These are phyloP conservation scores for Cheilosia impressa DNA, from an alignment of 2,888 invertebrate genomes.

Conservation along the genomic window DNA sequence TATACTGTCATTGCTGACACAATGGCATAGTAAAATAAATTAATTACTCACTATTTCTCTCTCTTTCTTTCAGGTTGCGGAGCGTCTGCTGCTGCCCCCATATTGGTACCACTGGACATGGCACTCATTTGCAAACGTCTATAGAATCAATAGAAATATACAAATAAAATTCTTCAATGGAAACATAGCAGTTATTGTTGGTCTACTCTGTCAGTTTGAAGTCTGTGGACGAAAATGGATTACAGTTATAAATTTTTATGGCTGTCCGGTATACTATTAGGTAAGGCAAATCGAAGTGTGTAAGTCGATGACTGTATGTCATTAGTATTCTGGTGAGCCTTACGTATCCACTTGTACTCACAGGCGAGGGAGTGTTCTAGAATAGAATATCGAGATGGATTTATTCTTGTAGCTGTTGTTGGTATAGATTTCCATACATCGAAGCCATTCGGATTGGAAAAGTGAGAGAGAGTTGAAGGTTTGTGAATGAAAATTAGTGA, in stretches of 20 bases:
- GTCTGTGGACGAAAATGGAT: slow-evolving; percentile 81
- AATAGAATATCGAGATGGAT: slow-evolving; percentile 32
- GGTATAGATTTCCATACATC: slow-evolving; percentile 21
- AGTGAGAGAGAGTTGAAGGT: slow-evolving; percentile 57
- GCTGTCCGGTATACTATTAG: slow-evolving; percentile 82
- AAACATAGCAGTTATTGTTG: slow-evolving; percentile 76
- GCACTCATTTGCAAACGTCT: slow-evolving; percentile 68
- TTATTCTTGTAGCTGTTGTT: neutral
- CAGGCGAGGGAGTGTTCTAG: slow-evolving; percentile 42
- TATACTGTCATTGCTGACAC: slow-evolving; percentile 52
- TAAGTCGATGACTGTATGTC: slow-evolving; percentile 17
- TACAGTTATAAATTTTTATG: slow-evolving; percentile 83
- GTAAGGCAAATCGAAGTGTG: slow-evolving; percentile 76
- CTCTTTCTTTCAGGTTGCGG: slow-evolving; percentile 27
- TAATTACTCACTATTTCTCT: slow-evolving; percentile 33
- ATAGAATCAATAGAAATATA: slow-evolving; percentile 64
- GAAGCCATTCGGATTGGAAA: slow-evolving; percentile 36
- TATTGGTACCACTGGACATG: slow-evolving; percentile 67
- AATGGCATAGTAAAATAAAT: slow-evolving; percentile 59
- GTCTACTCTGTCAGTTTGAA: slow-evolving; percentile 72
- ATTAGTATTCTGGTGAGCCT: slow-evolving; percentile 63
- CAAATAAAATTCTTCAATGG: slow-evolving; percentile 74
- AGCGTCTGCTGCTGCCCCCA: slow-evolving; percentile 54
- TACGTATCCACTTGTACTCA: neutral
- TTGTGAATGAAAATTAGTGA: slow-evolving; percentile 8